These are phyloP conservation scores for Chondrosia reniformis DNA, from an alignment of 37 sponge, comb jelly and placozoan species.

Conservation along the genomic window DNA sequence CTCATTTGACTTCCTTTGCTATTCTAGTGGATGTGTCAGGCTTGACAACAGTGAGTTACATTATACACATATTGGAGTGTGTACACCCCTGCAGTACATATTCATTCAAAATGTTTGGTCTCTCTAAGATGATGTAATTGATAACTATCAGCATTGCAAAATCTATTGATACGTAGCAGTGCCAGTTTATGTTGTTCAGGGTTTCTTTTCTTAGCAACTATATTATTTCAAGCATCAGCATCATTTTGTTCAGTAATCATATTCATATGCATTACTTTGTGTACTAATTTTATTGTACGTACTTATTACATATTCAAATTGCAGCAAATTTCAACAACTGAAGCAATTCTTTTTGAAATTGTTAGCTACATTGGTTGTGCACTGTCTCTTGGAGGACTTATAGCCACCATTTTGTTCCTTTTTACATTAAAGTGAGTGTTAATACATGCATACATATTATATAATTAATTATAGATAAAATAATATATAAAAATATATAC, in stretches of 20 bases:
- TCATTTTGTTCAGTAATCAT: too few species aligned
- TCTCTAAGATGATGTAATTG: too few species aligned
- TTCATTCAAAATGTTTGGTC: too few species aligned
- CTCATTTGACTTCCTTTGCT: slow-evolving; percentile 67
- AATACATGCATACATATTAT: background rate
- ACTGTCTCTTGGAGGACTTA: slow-evolving; percentile 48
- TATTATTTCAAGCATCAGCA: too few species aligned
- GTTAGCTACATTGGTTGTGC: slow-evolving; percentile 64
- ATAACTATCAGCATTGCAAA: too few species aligned
- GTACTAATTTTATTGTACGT: background rate
- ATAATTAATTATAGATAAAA: too few species aligned
- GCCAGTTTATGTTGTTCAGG: too few species aligned
- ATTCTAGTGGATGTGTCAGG: slow-evolving; percentile 64
- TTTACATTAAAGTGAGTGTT: slow-evolving; percentile 47
- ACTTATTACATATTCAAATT: background rate
- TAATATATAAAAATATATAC: too few species aligned
- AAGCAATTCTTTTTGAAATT: slow-evolving; percentile 29
- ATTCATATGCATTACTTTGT: background rate
- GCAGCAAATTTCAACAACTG: background rate
- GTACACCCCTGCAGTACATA: too few species aligned
- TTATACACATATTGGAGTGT: too few species aligned
- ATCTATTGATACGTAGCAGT: too few species aligned
- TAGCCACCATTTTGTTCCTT: slow-evolving; percentile 41
- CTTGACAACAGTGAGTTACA: background rate
- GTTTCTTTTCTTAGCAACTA: too few species aligned